Evolutionary conservation across 2,888 invertebrate species (phyloP).

Genomic region (Protodeltote pygarga): DNA sequence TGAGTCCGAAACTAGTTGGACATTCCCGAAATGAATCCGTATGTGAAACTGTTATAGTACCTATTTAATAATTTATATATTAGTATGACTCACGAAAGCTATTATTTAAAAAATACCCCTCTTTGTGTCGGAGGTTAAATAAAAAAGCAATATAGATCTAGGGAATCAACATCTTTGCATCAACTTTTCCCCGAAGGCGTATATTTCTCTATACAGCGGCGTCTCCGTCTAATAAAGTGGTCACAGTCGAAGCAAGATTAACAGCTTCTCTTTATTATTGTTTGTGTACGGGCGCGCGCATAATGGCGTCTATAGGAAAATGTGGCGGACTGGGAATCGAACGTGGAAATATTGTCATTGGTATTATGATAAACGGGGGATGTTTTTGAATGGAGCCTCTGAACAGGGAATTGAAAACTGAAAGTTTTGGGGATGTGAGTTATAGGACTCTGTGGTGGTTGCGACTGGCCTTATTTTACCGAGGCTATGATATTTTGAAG

Average conservation of each 20-base stretch:
- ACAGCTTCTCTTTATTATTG: slow-evolving; percentile 81
- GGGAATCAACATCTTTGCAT: slow-evolving; percentile 31
- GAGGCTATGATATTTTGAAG: too few species aligned
- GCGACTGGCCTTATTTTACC: too few species aligned
- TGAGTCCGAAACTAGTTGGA: too few species aligned
- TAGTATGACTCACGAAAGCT: too few species aligned
- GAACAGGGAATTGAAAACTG: slow-evolving; percentile 4
- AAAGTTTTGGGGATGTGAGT: too few species aligned
- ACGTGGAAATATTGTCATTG: slow-evolving; percentile 15
- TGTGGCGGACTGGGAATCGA: slow-evolving; percentile 39
- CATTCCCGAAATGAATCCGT: too few species aligned
- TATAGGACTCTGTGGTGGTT: too few species aligned
- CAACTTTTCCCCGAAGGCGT: slow-evolving; percentile 79
- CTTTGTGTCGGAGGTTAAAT: not conserved
- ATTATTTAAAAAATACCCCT: too few species aligned
- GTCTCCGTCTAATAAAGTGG: slow-evolving; percentile 84
- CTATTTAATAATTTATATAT: too few species aligned
- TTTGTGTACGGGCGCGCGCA: slow-evolving; percentile 66
- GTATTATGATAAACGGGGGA: slow-evolving; percentile 38
- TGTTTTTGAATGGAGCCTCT: slow-evolving; percentile 6
- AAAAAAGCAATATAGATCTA: slow-evolving; percentile 49
- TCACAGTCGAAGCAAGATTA: slow-evolving; percentile 86
- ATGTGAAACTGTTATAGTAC: too few species aligned
- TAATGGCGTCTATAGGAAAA: slow-evolving; percentile 45
- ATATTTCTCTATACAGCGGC: slow-evolving; percentile 82